Base-by-base conservation (phyloP, 2,888 invertebrate species). In the Tyria jacobaeae region DNA sequence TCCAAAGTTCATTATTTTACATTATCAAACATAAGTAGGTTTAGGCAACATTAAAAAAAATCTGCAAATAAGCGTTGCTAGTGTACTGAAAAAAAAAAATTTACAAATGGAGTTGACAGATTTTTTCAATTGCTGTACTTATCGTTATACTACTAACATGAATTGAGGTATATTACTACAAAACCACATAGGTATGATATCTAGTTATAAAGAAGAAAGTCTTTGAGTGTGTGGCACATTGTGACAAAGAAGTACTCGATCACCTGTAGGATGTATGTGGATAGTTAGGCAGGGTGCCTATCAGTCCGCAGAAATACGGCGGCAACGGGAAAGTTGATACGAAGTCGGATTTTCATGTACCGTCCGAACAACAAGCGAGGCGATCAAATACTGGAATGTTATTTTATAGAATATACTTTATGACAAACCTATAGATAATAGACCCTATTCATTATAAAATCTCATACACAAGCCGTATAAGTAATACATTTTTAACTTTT, bases 331-430 rank as follows among this genome's bases (percentile, higher is more conserved):
- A 90, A 91, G 89, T 90, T 90, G 89, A 91, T 90, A 89, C 90
- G 86, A 89, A 90, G 90, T 89, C 88, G 85, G 86, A 88, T 89
- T 90, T 91, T 88, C 90, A 89, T 85, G 90, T 90, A 93, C 82
- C 76, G 90, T 86, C 78, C 55, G 87, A 75, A 76, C 54, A 79
- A 74, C 78, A 77, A 79, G 25, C 62, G 57, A 77, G 78, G 25
- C 62, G 57, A 71, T 75, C 68, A 71, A 39, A 63, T 21, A 27
- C 15, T 0, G 3, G 21, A 6, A 25, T 14, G 14, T 49, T 25
- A 17, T 52, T 37, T 12, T 17, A 14, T 4, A 9, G 4, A n/a
- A 31, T 7, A 31, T 4, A 4, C 27, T 27, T 4, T 3, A 27
- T 4, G 27, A 27, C 3, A 27, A n/a, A n/a, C n/a, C n/a, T n/a